Conservation (phyloP, 2,888 invertebrate species). For the Chironomus riparius region DNA sequence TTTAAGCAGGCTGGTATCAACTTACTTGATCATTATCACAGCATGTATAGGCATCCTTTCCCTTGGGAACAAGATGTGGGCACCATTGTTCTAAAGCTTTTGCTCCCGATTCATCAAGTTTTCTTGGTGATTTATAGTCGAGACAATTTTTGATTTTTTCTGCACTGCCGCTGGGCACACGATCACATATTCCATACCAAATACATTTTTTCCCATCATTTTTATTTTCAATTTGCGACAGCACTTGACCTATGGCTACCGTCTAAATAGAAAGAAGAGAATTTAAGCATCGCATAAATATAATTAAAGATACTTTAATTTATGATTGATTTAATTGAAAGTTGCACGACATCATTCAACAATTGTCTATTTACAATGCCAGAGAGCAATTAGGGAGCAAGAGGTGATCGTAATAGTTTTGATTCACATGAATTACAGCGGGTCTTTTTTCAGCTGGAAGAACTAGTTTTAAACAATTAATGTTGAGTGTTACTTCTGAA, state of each 20-base stretch:
- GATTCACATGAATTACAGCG: too few species aligned
- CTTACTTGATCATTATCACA: constrained; percentile 58
- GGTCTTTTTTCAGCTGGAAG: too few species aligned
- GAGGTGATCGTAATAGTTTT: background rate
- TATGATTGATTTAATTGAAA: constrained; percentile 6
- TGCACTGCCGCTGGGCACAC: constrained; percentile 29
- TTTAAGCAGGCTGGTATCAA: background rate
- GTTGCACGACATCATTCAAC: constrained; percentile 3
- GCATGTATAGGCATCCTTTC: constrained; percentile 45
- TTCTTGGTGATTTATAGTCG: constrained; percentile 49
- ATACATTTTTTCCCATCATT: constrained; percentile 44
- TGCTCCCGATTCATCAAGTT: constrained; percentile 42
- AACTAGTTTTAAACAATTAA: too few species aligned
- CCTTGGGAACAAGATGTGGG: constrained; percentile 46
- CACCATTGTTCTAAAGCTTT: constrained; percentile 54
- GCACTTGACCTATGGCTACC: background rate
- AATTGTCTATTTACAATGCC: background rate
- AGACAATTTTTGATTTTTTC: constrained; percentile 44
- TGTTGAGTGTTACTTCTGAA: too few species aligned
- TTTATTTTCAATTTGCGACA: background rate
- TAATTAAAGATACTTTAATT: background rate
- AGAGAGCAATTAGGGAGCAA: background rate
- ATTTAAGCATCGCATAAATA: background rate
- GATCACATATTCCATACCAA: constrained; percentile 61
- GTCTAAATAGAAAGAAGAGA: background rate